Percentiles rank a stretch among this genome's conserved stretches.
Conservation (phyloP, 1,140 invertebrate genomes). For the Eubasilissa regina region DNA sequence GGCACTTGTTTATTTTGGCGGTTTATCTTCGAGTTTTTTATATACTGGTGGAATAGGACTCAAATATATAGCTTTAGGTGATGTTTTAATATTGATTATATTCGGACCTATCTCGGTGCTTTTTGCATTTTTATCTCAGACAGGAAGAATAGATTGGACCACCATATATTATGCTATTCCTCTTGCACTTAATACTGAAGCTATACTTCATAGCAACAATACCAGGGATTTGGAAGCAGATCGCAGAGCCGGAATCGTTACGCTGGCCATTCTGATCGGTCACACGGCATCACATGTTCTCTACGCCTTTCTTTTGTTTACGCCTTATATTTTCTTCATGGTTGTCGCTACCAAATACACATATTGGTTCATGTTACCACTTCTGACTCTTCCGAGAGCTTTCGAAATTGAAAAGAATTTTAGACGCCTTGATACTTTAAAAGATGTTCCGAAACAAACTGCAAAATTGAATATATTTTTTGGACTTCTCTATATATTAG, state of each 20-base stretch:
- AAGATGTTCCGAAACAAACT: constrained; percentile 88
- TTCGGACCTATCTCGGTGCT: constrained; percentile 96
- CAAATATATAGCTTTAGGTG: constrained; percentile 94
- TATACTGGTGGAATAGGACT: constrained; percentile 95
- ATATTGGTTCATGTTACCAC: constrained; percentile 89
- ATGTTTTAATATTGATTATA: constrained; percentile 91
- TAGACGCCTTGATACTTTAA: constrained; percentile 82
- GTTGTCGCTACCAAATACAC: constrained; percentile 88
- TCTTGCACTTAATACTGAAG: constrained; percentile 93
- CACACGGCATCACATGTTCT: constrained; percentile 91
- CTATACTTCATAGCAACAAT: constrained; percentile 96
- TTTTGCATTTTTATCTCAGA: constrained; percentile 94
- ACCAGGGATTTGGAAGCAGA: constrained; percentile 92
- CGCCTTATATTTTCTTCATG: constrained; percentile 91
- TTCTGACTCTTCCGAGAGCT: constrained; percentile 88
- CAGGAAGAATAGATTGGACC: constrained; percentile 87
- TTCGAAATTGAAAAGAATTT: constrained; percentile 94
- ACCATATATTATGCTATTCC: constrained; percentile 95
- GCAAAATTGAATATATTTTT: constrained; percentile 93
- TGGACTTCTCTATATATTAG: constrained; percentile 90
- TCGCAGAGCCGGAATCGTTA: constrained; percentile 89
- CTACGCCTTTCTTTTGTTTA: constrained; percentile 92
- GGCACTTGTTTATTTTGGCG: constrained; percentile 95
- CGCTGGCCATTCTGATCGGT: constrained; percentile 94
- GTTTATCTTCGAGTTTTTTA: constrained; percentile 94